phyloP scores from a whole-genome alignment of 2,797 vertebrate genomes.

The Nannoperca australis region DNA sequence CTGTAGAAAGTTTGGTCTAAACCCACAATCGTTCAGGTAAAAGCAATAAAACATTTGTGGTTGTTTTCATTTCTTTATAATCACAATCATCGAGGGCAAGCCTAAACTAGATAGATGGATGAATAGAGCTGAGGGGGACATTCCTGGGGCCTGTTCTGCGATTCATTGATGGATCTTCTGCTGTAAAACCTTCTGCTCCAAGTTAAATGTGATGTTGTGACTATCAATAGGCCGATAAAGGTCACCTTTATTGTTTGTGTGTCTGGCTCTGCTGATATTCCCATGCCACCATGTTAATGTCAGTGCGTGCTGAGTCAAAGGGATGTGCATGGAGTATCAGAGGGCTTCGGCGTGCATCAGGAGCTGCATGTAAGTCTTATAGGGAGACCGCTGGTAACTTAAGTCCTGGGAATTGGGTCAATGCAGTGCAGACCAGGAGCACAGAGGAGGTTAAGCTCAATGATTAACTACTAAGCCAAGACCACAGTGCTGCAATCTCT shows the following conservation, averaged over 20 bases:
- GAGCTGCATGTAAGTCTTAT: conserved; percentile 55
- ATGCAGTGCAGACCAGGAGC: conserved; percentile 73
- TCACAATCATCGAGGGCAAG: not conserved
- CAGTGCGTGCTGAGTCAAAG: conserved; percentile 43
- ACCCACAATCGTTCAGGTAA: not conserved
- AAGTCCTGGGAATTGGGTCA: conserved; percentile 87
- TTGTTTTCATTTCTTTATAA: not conserved
- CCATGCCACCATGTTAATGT: conserved; percentile 18
- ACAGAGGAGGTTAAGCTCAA: conserved; percentile 82
- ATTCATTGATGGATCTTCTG: not conserved
- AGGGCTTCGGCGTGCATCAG: conserved; percentile 36
- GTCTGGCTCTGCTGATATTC: conserved; percentile 28
- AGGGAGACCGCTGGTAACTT: conserved; percentile 68
- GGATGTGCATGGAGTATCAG: conserved; percentile 27
- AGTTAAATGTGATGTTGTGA: not conserved
- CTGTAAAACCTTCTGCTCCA: conserved; percentile 7
- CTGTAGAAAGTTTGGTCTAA: not conserved
- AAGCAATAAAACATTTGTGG: not conserved
- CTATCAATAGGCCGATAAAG: conserved; percentile 6
- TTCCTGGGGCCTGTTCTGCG: not conserved
- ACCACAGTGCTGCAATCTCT: conserved; percentile 77
- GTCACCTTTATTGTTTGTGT: conserved; percentile 10
- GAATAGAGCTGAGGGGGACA: not conserved
- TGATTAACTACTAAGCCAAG: conserved; percentile 84
- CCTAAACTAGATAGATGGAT: no score